phyloP scores from a whole-genome alignment of 2,888 invertebrate species.

The Asteroscopus sphinx region DNA sequence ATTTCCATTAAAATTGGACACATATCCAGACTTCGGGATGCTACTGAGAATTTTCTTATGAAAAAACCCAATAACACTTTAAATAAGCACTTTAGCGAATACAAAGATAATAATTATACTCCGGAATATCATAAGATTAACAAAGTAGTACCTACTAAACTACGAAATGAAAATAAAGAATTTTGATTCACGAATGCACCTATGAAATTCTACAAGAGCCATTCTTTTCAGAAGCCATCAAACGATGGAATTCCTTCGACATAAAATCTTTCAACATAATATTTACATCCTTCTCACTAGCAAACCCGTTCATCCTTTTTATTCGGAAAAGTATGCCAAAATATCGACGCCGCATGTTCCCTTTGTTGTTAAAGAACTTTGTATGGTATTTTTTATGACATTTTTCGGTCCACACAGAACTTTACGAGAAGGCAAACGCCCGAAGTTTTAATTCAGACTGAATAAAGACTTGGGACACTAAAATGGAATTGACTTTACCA shows the following conservation, averaged over 20 bases:
- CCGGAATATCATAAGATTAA: not conserved
- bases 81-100: too few species aligned
- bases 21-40: too few species aligned
- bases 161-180: not conserved
- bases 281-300: conserved; percentile 30
- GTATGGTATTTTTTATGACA: conserved; percentile 59
- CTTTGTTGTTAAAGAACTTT: conserved; percentile 49
- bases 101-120: too few species aligned
- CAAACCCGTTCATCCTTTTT: conserved; percentile 33
- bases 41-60: too few species aligned
- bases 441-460: conserved; percentile 60
- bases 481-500: conserved; percentile 57
- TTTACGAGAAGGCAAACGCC: conserved; percentile 51
- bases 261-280: conserved; percentile 30
- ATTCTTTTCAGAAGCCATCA: conserved; percentile 24
- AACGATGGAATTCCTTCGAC: conserved; percentile 31
- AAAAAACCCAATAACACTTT: too few species aligned
- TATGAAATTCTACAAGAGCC: not conserved
- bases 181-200: not conserved
- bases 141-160: not conserved
- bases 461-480: conserved; percentile 56
- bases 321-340: conserved; percentile 43
- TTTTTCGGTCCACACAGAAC: conserved; percentile 41
- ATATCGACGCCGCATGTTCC: conserved; percentile 28
- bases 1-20: too few species aligned